These are phyloP conservation scores for Umimayanthus kanabou DNA, from an alignment of 92 coral and sea anemone species.

Conservation along the genomic window DNA sequence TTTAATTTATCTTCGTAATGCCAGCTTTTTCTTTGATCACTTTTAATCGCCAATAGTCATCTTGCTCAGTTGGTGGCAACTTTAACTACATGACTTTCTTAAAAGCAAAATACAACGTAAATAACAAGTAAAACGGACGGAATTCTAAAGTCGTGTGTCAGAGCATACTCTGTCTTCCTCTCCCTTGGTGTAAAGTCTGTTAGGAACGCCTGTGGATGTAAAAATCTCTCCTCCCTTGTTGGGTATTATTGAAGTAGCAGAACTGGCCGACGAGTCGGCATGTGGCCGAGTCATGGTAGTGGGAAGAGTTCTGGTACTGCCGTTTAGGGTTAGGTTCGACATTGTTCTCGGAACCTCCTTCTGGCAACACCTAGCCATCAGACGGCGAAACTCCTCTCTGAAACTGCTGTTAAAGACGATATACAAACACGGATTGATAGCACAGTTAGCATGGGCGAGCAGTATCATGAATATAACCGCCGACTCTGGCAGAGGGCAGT, in stretches of 20 bases:
- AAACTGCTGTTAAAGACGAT: constrained; percentile 34
- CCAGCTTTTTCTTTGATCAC: background rate
- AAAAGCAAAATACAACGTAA: background rate
- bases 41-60: too few species aligned
- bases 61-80: background rate
- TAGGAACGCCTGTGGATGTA: background rate
- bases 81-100: too few species aligned
- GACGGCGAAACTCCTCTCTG: constrained; percentile 18
- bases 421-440: constrained; percentile 40
- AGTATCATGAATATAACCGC: constrained; percentile 12
- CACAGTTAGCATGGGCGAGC: constrained; percentile 34
- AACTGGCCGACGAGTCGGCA: constrained; percentile 13
- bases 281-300: constrained; percentile 8
- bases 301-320: constrained; percentile 22
- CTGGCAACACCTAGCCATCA: constrained; percentile 20
- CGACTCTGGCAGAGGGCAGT: background rate
- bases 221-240: background rate
- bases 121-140: background rate
- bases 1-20: too few species aligned
- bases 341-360: constrained; percentile 5
- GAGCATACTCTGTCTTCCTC: background rate
- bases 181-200: background rate
- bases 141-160: constrained; percentile 19
- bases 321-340: constrained; percentile 18
- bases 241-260: background rate